Evolutionary conservation across 2,888 invertebrate species (phyloP).

Genomic region (Lithodes maja): DNA sequence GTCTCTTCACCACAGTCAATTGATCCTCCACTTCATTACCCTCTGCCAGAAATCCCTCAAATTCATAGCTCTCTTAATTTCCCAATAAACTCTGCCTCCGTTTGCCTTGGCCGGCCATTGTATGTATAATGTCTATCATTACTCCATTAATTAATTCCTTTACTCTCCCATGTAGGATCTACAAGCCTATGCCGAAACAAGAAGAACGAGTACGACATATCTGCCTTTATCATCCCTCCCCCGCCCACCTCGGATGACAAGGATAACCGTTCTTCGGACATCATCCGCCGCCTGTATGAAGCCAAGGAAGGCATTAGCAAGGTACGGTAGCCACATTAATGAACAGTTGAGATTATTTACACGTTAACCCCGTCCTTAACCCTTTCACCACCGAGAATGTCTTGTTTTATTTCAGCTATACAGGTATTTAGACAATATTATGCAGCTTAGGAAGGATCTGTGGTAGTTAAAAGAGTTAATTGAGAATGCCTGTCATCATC

Average conservation of each 20-base stretch:
- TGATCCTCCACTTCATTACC: too few relatives aligned
- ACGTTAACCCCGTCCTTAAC: neutral
- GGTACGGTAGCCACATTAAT: too few relatives aligned
- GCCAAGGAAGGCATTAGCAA: constrained; percentile 69
- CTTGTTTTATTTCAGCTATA: neutral
- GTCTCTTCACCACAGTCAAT: too few relatives aligned
- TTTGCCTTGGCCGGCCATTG: too few relatives aligned
- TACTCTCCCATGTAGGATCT: constrained; percentile 42
- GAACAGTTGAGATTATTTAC: too few relatives aligned
- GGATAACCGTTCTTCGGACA: constrained; percentile 67
- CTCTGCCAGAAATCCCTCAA: too few relatives aligned
- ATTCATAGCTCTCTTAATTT: too few relatives aligned
- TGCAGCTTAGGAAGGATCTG: too few relatives aligned
- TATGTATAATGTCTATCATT: too few relatives aligned
- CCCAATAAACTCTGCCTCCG: too few relatives aligned
- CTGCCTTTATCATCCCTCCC: constrained; percentile 86
- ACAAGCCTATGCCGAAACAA: constrained; percentile 77
- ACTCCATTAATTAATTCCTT: too few relatives aligned
- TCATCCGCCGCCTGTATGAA: constrained; percentile 63
- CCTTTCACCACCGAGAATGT: neutral
- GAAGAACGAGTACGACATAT: constrained; percentile 81
- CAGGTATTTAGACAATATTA: neutral
- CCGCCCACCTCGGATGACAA: constrained; percentile 56
- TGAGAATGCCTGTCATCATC: neutral
- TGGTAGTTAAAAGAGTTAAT: too few relatives aligned